phyloP scores from a whole-genome alignment of 2,797 vertebrate genomes.

The Xenentodon cancila region DNA sequence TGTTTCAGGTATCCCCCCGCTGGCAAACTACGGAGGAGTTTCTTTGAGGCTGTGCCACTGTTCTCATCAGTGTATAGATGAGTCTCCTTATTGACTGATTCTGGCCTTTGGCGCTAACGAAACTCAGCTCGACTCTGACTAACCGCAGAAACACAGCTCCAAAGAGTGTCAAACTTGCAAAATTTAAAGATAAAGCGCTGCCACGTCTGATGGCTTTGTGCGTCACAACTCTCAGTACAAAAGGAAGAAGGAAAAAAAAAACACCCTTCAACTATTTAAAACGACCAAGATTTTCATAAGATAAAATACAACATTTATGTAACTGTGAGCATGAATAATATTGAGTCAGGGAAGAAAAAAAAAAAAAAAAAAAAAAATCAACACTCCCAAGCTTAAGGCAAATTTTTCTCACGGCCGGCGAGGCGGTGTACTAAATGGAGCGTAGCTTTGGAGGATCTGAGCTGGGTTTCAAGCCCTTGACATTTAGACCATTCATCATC shows the following conservation, averaged over 20 bases:
- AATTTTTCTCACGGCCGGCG: conserved; percentile 42
- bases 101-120: conserved; percentile 47
- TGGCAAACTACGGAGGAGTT: conserved; percentile 59
- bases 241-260: background rate
- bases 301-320: background rate
- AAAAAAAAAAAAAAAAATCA: conserved; percentile 17
- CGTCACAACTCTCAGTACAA: conserved; percentile 22
- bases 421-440: conserved; percentile 67
- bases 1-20: conserved; percentile 68
- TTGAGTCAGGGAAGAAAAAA: background rate
- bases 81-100: conserved; percentile 58
- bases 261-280: conserved; percentile 22
- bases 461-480: conserved; percentile 77
- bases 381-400: conserved; percentile 33
- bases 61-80: conserved; percentile 61
- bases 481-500: conserved; percentile 82
- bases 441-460: conserved; percentile 65
- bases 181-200: conserved; percentile 15
- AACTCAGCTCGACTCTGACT: conserved; percentile 60
- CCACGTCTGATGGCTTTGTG: conserved; percentile 17
- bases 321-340: conserved; percentile 8
- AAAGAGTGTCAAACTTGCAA: conserved; percentile 39
- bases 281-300: conserved; percentile 1
- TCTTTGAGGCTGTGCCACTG: conserved; percentile 64
- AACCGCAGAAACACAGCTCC: conserved; percentile 32